Conservation (phyloP, 1,140 invertebrate species). For the Drosophila kepulauana region DNA sequence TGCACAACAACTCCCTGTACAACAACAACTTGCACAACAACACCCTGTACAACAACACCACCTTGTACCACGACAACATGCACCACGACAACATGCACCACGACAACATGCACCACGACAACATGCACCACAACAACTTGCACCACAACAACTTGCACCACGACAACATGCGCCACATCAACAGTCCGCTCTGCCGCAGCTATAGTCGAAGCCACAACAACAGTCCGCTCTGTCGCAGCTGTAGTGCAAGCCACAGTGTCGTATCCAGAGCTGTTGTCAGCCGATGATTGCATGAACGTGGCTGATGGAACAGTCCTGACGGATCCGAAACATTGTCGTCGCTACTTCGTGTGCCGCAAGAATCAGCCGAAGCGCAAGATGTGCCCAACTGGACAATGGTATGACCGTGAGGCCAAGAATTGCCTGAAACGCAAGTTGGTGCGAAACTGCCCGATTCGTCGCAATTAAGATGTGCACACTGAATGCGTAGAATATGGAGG, state of each 20-base stretch:
- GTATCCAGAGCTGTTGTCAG: conserved; percentile 10
- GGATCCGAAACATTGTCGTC: conserved; percentile 53
- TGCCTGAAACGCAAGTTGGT: conserved; percentile 46
- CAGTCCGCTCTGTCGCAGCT: not conserved
- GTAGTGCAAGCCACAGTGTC: not conserved
- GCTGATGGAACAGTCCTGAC: conserved; percentile 45
- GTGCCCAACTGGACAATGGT: conserved; percentile 56
- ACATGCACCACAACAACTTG: not conserved
- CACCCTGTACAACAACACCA: not conserved
- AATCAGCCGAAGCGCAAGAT: conserved; percentile 33
- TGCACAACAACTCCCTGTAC: conserved; percentile 27
- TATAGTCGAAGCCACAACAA: not conserved
- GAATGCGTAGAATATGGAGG: conserved; percentile 4
- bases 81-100: not conserved
- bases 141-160: not conserved
- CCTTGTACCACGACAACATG: not conserved
- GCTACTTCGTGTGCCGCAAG: conserved; percentile 52
- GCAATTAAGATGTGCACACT: conserved; percentile 38
- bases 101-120: not conserved
- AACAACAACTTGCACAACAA: not conserved
- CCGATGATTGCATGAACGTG: conserved; percentile 32
- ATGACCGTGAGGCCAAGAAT: conserved; percentile 39
- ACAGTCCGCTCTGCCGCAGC: not conserved
- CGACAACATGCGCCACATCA: not conserved
- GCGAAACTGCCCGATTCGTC: conserved; percentile 36